A percentile compares a stretch with the other conserved stretches of the same genome.
phyloP scores from a whole-genome alignment of 2,888 invertebrate species.

The Chymomyza amoena region DNA sequence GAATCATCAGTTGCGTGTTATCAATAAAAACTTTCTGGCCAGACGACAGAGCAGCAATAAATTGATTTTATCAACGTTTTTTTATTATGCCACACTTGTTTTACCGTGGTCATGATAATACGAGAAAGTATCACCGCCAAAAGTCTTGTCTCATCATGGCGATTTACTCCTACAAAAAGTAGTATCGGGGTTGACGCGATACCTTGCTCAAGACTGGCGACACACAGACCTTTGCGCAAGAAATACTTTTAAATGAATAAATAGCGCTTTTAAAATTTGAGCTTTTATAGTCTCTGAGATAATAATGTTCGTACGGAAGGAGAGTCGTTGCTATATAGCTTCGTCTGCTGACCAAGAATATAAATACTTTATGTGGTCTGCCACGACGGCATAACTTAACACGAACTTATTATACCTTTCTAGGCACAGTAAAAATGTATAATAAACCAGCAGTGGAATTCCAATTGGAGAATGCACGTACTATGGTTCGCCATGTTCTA shows the following conservation, averaged over 20 bases:
- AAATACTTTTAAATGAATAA: conserved; percentile 90
- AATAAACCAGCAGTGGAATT: no score
- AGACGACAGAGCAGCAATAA: conserved; percentile 41
- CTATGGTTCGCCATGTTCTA: no score
- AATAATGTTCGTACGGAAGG: no score
- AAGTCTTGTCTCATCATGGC: conserved; percentile 40
- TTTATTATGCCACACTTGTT: conserved; percentile 49
- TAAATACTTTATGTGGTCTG: no score
- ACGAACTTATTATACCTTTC: no score
- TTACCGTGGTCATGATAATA: conserved; percentile 47
- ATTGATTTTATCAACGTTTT: conserved; percentile 46
- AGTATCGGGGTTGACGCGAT: conserved; percentile 32
- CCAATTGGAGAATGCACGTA: no score
- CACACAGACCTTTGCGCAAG: conserved; percentile 80
- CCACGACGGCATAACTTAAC: no score
- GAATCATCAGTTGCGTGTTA: conserved; percentile 76
- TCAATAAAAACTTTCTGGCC: conserved; percentile 74
- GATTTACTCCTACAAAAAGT: conserved; percentile 27
- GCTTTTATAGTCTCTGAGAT: no score
- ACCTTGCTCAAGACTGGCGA: conserved; percentile 12
- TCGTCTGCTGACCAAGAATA: no score
- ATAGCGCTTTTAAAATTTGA: conserved; percentile 82
- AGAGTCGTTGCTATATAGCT: no score
- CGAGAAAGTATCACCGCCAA: conserved; percentile 57
- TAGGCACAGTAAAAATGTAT: no score